These are phyloP conservation scores for Myrmecophaga tridactyla DNA, from an alignment of 2,113 vertebrate genomes.

Conservation along the genomic window DNA sequence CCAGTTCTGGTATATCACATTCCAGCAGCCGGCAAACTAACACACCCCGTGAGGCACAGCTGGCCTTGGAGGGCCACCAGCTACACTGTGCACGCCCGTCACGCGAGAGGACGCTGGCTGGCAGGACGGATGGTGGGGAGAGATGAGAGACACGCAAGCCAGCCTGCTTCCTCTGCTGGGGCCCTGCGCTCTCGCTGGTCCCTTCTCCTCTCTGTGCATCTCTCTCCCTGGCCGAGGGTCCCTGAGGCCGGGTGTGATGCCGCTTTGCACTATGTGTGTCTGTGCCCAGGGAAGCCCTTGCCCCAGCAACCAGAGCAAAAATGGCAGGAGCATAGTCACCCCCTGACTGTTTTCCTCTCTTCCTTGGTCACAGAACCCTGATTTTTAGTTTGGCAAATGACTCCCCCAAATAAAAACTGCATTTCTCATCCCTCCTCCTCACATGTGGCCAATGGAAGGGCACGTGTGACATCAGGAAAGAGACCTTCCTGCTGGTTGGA, in stretches of 20 bases:
- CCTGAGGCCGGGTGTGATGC: background rate
- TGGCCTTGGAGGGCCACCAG: background rate
- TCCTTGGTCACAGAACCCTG: background rate
- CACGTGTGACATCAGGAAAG: background rate
- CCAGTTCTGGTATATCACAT: too few relatives aligned
- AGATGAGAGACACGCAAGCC: too few relatives aligned
- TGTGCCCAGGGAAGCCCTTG: background rate
- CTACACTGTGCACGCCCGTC: background rate
- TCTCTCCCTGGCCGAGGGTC: background rate
- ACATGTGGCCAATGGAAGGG: background rate
- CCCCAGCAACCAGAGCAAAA: background rate
- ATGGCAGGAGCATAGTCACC: background rate
- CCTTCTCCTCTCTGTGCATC: rapidly evolving
- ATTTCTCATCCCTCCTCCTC: background rate
- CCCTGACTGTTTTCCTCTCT: background rate
- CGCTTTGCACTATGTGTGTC: background rate
- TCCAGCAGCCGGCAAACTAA: too few relatives aligned
- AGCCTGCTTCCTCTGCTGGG: background rate
- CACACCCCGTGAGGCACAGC: background rate
- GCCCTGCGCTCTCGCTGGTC: rapidly evolving
- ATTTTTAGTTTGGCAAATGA: background rate
- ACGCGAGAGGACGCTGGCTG: rapidly evolving
- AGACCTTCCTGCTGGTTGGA: background rate
- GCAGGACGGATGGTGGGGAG: background rate
- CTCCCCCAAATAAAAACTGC: background rate